Conservation (phyloP, 2,797 vertebrate species). For the Salmo trutta region DNA sequence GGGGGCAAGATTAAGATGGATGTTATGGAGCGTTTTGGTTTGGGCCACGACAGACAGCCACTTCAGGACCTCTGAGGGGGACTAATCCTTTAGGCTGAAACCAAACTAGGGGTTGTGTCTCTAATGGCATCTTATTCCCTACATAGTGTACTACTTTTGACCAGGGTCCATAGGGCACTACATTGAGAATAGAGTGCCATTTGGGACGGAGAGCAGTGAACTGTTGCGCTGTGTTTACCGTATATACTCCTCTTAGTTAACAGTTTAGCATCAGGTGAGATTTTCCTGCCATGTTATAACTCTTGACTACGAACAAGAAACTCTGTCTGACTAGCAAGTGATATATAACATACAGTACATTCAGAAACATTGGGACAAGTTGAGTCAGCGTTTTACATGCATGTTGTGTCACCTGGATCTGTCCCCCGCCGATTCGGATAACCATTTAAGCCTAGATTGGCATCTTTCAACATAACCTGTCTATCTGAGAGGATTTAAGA, state of each 20-base stretch:
- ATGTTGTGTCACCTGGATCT: no score
- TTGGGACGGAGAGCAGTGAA: conserved; percentile 21
- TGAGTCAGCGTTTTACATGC: no score
- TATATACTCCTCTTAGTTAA: conserved; percentile 12
- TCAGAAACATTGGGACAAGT: no score
- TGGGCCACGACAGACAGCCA: conserved; percentile 40
- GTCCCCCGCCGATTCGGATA: no score
- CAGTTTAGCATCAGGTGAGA: not conserved
- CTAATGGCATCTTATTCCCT: not conserved
- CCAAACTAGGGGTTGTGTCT: conserved; percentile 2
- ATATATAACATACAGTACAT: no score
- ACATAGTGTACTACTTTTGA: not conserved
- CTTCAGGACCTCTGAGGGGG: conserved; percentile 25
- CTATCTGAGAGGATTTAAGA: conserved; percentile 1
- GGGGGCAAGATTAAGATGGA: conserved; percentile 58
- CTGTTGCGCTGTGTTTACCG: conserved; percentile 12
- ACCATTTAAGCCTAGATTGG: no score
- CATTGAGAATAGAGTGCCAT: not conserved
- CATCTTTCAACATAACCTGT: no score
- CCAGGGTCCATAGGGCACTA: not conserved
- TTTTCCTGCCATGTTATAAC: no score
- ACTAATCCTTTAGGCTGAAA: conserved; percentile 48
- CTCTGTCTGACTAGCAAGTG: not conserved
- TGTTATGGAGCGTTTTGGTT: conserved; percentile 56
- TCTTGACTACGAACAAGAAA: not conserved